These are phyloP conservation scores for Drosophila prostipennis DNA, from an alignment of 2,888 invertebrate genomes.

Conservation along the genomic window DNA sequence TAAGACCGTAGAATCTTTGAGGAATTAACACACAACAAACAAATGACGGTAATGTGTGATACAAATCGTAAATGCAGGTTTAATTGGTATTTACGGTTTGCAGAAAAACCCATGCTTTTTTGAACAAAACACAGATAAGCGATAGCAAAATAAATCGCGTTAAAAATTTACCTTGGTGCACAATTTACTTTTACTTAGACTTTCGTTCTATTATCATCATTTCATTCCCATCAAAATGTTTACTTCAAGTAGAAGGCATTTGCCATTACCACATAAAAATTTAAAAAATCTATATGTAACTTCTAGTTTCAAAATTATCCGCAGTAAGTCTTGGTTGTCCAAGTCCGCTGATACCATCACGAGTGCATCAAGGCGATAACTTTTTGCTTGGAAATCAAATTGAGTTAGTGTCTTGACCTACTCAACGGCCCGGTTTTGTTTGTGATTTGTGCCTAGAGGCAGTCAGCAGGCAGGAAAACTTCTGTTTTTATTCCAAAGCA, in stretches of 20 bases:
- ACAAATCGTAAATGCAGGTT: slow-evolving; percentile 5
- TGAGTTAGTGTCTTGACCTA: slow-evolving; percentile 68
- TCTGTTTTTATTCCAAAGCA: slow-evolving; percentile 22
- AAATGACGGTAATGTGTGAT: neutral
- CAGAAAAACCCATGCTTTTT: neutral
- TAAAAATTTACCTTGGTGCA: neutral
- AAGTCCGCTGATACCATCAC: neutral
- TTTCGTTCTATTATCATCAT: slow-evolving; percentile 3
- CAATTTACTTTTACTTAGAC: neutral
- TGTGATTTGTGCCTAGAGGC: slow-evolving; percentile 47
- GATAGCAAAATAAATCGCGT: neutral
- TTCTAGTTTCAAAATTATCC: neutral
- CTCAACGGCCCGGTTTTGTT: slow-evolving; percentile 51
- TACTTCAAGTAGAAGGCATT: neutral
- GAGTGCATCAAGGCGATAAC: slow-evolving; percentile 34
- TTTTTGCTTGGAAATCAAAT: slow-evolving; percentile 49
- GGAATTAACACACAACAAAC: slow-evolving; percentile 1
- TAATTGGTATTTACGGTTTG: neutral
- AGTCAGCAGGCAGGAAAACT: slow-evolving; percentile 16
- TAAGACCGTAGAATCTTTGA: neutral
- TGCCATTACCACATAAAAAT: no score
- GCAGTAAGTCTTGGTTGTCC: neutral
- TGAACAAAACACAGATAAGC: neutral
- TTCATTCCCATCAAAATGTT: neutral
- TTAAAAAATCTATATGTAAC: neutral